Conservation (phyloP, 2,888 invertebrate species). For the Alentia gelatinosa region DNA sequence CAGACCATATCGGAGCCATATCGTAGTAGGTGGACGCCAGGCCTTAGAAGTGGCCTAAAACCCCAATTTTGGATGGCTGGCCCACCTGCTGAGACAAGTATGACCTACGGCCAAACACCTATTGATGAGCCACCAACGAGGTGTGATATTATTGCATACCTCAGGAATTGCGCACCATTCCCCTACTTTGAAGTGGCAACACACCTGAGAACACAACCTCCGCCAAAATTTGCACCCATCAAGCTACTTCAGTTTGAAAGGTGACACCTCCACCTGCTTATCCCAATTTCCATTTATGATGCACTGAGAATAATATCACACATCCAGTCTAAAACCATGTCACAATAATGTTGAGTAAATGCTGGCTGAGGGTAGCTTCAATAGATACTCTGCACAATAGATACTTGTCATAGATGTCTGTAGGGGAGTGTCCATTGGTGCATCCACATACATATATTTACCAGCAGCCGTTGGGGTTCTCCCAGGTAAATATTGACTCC, state of each 20-base stretch:
- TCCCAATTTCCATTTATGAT: neutral
- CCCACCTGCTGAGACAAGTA: neutral
- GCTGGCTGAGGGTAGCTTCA: neutral
- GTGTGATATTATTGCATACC: conserved; percentile 10
- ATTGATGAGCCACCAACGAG: neutral
- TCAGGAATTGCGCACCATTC: neutral
- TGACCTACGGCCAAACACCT: neutral
- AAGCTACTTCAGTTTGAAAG: neutral
- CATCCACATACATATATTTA: too few species aligned
- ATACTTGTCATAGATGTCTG: neutral
- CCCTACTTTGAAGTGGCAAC: neutral
- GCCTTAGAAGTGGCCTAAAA: too few species aligned
- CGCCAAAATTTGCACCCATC: neutral
- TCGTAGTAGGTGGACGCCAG: too few species aligned
- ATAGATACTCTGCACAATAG: neutral
- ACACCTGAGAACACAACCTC: neutral
- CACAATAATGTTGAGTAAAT: neutral
- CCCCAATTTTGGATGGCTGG: too few species aligned
- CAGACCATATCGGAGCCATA: too few species aligned
- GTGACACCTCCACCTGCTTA: neutral
- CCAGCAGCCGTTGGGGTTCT: neutral
- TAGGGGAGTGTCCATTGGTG: neutral
- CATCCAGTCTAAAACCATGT: neutral
- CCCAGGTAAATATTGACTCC: neutral
- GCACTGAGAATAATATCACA: neutral